These are phyloP conservation scores for Perdix hodgsoniae DNA, from an alignment of 2,797 vertebrate genomes.

Conservation along the genomic window DNA sequence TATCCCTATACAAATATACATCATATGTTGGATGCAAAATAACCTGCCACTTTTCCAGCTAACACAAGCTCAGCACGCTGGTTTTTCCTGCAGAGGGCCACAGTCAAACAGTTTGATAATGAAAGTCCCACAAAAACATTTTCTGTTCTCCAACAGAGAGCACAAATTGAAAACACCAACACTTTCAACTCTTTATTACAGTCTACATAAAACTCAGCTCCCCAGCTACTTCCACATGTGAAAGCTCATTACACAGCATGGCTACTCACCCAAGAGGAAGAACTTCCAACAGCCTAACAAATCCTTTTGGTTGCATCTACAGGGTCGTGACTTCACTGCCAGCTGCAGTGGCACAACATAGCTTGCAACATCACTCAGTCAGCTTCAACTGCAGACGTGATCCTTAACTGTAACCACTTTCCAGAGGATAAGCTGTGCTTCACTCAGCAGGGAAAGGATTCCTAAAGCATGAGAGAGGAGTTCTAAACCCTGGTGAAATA, in stretches of 20 bases:
- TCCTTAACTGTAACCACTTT: background rate
- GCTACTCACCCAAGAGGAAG: background rate
- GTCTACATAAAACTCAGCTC: background rate
- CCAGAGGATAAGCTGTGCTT: background rate
- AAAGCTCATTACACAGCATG: background rate
- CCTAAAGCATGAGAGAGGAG: background rate
- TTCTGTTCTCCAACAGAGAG: background rate
- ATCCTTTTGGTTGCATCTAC: background rate
- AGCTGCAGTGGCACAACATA: background rate
- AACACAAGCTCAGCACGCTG: background rate
- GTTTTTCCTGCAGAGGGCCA: background rate
- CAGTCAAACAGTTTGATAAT: background rate
- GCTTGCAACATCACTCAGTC: background rate
- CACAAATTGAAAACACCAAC: background rate
- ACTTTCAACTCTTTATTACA: background rate
- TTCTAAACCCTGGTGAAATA: background rate
- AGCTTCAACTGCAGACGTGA: background rate
- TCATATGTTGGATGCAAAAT: background rate
- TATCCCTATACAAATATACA: background rate
- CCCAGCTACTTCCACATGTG: background rate
- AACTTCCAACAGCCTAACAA: background rate
- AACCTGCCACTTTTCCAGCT: background rate
- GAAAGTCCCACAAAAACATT: background rate
- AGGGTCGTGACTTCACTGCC: background rate
- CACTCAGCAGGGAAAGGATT: accelerated